These are phyloP conservation scores for Trogon melanurus DNA, from an alignment of 2,113 vertebrate species.

Conservation along the genomic window DNA sequence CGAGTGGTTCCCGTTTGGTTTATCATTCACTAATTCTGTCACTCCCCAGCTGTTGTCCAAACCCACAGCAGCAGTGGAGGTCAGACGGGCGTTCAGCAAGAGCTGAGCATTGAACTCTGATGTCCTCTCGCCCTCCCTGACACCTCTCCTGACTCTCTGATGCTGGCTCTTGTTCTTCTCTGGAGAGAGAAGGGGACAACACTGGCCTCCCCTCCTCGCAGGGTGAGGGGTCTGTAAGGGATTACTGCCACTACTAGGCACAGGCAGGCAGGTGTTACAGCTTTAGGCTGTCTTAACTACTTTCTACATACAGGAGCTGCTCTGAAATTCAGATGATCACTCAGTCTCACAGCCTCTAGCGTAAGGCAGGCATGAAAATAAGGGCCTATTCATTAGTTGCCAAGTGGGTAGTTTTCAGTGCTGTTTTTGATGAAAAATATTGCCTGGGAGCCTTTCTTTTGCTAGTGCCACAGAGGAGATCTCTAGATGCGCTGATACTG, in stretches of 20 bases:
- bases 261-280: neutral
- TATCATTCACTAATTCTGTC: fast-evolving
- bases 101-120: neutral
- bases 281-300: neutral
- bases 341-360: neutral
- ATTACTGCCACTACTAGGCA: neutral
- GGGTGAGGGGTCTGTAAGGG: fast-evolving
- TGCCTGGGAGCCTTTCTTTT: neutral
- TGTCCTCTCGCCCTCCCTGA: neutral
- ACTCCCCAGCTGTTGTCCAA: neutral
- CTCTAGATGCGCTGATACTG: neutral
- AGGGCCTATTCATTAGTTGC: neutral
- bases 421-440: neutral
- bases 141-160: neutral
- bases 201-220: neutral
- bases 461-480: neutral
- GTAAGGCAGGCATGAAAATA: neutral
- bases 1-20: neutral
- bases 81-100: neutral
- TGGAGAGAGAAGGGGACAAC: neutral
- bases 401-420: neutral
- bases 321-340: neutral
- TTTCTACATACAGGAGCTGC: neutral
- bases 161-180: neutral
- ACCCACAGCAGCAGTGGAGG: fast-evolving